These are phyloP conservation scores for Drosophila quadrilineata DNA, from an alignment of 1,140 invertebrate genomes.

Conservation along the genomic window DNA sequence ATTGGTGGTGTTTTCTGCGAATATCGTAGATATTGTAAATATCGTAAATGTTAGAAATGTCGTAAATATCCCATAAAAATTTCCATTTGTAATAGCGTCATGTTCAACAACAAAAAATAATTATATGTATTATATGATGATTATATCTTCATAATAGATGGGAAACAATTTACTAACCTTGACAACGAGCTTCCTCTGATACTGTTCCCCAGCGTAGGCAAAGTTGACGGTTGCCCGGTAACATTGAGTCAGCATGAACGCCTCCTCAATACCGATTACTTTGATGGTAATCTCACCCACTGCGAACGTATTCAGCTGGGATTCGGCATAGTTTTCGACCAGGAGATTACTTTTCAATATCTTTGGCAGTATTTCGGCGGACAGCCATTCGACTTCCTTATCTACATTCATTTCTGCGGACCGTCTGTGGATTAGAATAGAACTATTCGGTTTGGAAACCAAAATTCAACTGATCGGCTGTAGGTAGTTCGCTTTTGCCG, in stretches of 20 bases:
- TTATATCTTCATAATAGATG: no score
- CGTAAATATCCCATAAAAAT: no score
- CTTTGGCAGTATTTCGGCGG: slow-evolving; percentile 25
- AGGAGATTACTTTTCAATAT: slow-evolving; percentile 44
- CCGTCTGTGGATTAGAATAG: background rate
- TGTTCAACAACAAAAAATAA: no score
- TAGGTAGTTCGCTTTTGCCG: no score
- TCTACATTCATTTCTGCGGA: slow-evolving; percentile 40
- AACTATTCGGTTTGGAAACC: background rate
- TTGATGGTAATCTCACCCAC: slow-evolving; percentile 42
- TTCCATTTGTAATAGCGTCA: no score
- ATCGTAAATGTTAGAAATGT: no score
- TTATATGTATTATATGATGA: no score
- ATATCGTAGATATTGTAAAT: no score
- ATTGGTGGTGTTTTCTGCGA: slow-evolving; percentile 68
- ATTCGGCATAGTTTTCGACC: slow-evolving; percentile 41
- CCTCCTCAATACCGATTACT: slow-evolving; percentile 55
- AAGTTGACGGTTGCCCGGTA: slow-evolving; percentile 52
- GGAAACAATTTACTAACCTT: slow-evolving; percentile 60
- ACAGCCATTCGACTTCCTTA: slow-evolving; percentile 50
- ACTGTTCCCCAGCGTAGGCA: slow-evolving; percentile 36
- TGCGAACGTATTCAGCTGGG: slow-evolving; percentile 26
- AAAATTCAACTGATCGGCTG: slow-evolving; percentile 1
- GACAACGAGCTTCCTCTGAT: slow-evolving; percentile 53
- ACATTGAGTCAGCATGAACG: slow-evolving; percentile 70